Base-by-base conservation (phyloP, 2,888 invertebrate species). In the Monoplex corrugatus region DNA sequence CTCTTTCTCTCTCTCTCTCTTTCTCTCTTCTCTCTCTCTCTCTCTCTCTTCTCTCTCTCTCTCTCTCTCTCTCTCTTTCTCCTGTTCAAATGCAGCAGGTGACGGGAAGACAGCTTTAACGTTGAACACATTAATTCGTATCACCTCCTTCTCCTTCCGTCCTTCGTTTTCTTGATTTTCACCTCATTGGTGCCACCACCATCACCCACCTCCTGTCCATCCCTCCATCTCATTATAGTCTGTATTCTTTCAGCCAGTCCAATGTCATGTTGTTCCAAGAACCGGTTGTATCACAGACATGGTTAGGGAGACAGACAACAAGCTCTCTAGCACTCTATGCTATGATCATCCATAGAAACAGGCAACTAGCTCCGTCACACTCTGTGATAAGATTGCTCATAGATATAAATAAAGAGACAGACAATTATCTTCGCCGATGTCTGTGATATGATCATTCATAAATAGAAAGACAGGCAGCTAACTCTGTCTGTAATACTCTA, bases 221-320 rank as follows among this genome's bases (percentile, higher is more conserved):
- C 72, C 72, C 35, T 35, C 72, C 72, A n/a, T n/a, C 57, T 75
- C 40, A 80, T 80, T 28, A n/a, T 5, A 23, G 40, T 80, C 43
- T 40, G 16, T 78, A 80, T 80, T 80, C 84, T 6, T 57, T 38
- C 38, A 35, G 35, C 57, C 38, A 35, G 50, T 45, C 57, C 35
- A n/a, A 84, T 84, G 45, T 84, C 38, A 57, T 38, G 84, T 32
- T 45, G 84, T 84, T 84, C 84, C 50, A 84, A 50, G 32, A 50
- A 32, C 84, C 50, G 57, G 38, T 19, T 19, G 57, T 5, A 50
- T 57, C 50, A 32, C 84, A 84, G 57, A 50, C 38, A 3, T 57
- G 84, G n/a, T 57, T n/a, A n/a, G n/a, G n/a, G n/a, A n/a, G n/a
- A n/a, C n/a, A n/a, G n/a, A n/a, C n/a, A n/a, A n/a, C n/a, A n/a